These are phyloP conservation scores for Drosophila pachea DNA, from an alignment of 1,140 invertebrate genomes.

Conservation along the genomic window DNA sequence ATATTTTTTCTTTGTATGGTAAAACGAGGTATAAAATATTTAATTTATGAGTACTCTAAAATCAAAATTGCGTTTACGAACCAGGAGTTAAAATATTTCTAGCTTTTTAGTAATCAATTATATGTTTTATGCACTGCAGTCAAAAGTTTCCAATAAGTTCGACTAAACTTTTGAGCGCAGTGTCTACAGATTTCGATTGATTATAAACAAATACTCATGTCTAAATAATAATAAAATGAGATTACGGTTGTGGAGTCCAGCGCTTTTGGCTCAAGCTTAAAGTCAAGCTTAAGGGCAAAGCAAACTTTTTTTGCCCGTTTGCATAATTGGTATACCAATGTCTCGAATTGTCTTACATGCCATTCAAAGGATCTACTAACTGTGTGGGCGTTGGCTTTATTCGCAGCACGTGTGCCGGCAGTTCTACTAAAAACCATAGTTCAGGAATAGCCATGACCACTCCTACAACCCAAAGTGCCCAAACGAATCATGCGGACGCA, in stretches of 20 bases:
- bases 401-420: slow-evolving; percentile 35
- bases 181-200: not conserved
- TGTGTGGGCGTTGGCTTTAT: slow-evolving; percentile 28
- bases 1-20: too few relatives aligned
- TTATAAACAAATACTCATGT: not conserved
- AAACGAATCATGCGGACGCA: slow-evolving; percentile 55
- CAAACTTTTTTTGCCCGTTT: not conserved
- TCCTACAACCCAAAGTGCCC: slow-evolving; percentile 75
- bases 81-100: too few relatives aligned
- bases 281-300: not conserved
- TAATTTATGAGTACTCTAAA: too few relatives aligned
- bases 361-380: slow-evolving; percentile 38
- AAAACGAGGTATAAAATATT: too few relatives aligned
- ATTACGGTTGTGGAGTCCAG: not conserved
- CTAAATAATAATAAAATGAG: not conserved
- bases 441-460: slow-evolving; percentile 79
- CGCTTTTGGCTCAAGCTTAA: slow-evolving; percentile 15
- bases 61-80: too few relatives aligned
- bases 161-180: not conserved
- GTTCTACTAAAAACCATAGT: slow-evolving; percentile 76
- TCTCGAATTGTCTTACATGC: slow-evolving; percentile 39
- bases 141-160: not conserved
- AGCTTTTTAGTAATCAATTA: too few relatives aligned
- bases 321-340: slow-evolving; percentile 31
- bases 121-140: too few relatives aligned